Conservation (phyloP, 2,888 invertebrate species). For the Dermolepida albohirtum region DNA sequence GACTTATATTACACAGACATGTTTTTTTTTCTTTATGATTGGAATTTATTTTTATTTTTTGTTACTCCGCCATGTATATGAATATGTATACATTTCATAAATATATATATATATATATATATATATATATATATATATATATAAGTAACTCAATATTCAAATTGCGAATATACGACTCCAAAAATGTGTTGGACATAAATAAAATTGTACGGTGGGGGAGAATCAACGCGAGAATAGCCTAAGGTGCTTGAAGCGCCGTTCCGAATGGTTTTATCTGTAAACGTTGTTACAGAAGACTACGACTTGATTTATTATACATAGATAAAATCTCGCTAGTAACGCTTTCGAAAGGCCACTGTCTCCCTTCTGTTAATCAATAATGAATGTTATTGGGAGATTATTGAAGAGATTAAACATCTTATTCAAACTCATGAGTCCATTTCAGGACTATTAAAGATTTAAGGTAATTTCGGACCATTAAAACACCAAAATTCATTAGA, state of each 20-base stretch:
- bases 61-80: too few relatives aligned
- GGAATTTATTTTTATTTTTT: too few relatives aligned
- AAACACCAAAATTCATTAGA: conserved; percentile 22
- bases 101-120: too few relatives aligned
- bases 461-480: conserved; percentile 19
- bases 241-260: conserved; percentile 62
- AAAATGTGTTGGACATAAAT: conserved; percentile 62
- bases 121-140: too few relatives aligned
- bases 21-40: too few relatives aligned
- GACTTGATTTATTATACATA: conserved; percentile 63
- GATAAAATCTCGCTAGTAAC: conserved; percentile 64
- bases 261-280: conserved; percentile 60
- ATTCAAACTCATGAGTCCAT: conserved; percentile 33
- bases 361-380: conserved; percentile 56
- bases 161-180: conserved; percentile 53
- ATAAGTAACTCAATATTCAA: conserved; percentile 1
- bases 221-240: conserved; percentile 62
- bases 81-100: too few relatives aligned
- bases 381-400: conserved; percentile 45
- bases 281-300: conserved; percentile 62
- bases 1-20: too few relatives aligned
- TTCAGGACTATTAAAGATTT: conserved; percentile 12
- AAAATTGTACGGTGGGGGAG: conserved; percentile 62
- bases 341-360: conserved; percentile 56
- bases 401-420: conserved; percentile 39